A percentile compares a stretch with the other conserved stretches of the same genome.
These are phyloP conservation scores for Xyrichtys novacula DNA, from an alignment of 2,797 vertebrate species.

Conservation along the genomic window DNA sequence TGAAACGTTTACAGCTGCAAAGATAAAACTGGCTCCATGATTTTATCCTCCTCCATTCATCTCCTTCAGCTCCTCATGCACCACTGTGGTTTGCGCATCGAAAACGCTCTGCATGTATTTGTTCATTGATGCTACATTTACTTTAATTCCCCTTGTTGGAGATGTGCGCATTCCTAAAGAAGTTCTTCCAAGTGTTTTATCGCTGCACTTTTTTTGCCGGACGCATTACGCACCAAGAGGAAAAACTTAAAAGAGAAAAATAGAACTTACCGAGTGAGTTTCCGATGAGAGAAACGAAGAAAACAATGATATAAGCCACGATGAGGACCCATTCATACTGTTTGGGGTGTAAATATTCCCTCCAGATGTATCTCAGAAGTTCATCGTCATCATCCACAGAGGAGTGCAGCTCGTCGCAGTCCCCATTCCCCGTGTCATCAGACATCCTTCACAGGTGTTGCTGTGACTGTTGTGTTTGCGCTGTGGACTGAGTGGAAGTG, in stretches of 20 bases:
- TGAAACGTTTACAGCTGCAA: background rate
- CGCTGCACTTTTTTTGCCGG: background rate
- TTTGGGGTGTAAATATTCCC: slow-evolving; percentile 94
- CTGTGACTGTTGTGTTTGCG: background rate
- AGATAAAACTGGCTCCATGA: background rate
- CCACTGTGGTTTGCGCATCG: slow-evolving; percentile 7
- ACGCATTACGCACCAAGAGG: slow-evolving; percentile 22
- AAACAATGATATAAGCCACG: slow-evolving; percentile 94
- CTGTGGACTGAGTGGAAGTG: background rate
- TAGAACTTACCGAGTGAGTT: slow-evolving; percentile 93
- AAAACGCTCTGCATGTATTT: background rate
- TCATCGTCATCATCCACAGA: slow-evolving; percentile 92
- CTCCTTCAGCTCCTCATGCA: slow-evolving; percentile 10
- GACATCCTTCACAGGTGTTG: slow-evolving; percentile 82
- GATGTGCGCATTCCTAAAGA: background rate
- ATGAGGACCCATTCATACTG: slow-evolving; percentile 98
- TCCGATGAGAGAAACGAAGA: slow-evolving; percentile 93
- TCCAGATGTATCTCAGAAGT: slow-evolving; percentile 96
- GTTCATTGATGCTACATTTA: background rate
- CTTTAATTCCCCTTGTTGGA: fast-evolving
- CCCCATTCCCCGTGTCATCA: slow-evolving; percentile 72
- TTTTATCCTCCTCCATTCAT: background rate
- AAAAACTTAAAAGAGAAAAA: background rate
- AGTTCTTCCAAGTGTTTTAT: slow-evolving; percentile 8
- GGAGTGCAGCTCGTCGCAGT: slow-evolving; percentile 81